Evolutionary conservation across 2,888 invertebrate genomes (phyloP), one percentile per base, ranked within the genome.

Genomic region (Fissipunctia ypsillon): DNA sequence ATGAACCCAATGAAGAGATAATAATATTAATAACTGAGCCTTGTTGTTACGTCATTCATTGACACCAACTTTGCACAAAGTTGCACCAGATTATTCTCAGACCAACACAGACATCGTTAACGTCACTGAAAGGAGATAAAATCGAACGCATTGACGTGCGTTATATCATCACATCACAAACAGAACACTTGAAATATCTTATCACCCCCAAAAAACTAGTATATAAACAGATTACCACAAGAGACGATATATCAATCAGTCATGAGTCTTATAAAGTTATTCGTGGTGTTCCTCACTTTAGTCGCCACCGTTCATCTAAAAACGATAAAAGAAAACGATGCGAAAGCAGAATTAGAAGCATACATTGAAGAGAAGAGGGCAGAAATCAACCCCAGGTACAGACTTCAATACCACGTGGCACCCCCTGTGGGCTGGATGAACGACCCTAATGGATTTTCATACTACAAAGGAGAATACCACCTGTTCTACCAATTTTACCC

Each of bases 381-480:
- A 7, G 91, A 93, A 12, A 92, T 96, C 12, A 94, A 95, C 69
- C 92, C 89, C 3, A 90, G 95, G 38, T 96, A 92, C 80, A 89
- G 94, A 75, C 89, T 92, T 7, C 92, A 92, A 3, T 96, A 95
- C 77, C 96, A 96, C 80, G 90, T 95, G 5, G 88, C 91, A 0
- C 93, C 94, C 0, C 96, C 95, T 0, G 94, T 95, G 0, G 96
- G 96, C 22, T 97, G 97, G 97, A 95, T 96, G 88, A 97, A 97
- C 83, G 97, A 97, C 73, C 97, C 97, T 0, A 97, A 97, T 76
- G 97, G 97, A 12, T 95, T 97, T 85, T 94, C 96, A 0, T 96
- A 90, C 83, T 95, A 93, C 87, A 93, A 95, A 59, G 96, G 96
- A 25, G 91, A 95, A 82, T 97, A 94, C 76, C 97, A 97, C 81